Conservation (phyloP, 2,113 vertebrate species). For the Mesocricetus auratus region DNA sequence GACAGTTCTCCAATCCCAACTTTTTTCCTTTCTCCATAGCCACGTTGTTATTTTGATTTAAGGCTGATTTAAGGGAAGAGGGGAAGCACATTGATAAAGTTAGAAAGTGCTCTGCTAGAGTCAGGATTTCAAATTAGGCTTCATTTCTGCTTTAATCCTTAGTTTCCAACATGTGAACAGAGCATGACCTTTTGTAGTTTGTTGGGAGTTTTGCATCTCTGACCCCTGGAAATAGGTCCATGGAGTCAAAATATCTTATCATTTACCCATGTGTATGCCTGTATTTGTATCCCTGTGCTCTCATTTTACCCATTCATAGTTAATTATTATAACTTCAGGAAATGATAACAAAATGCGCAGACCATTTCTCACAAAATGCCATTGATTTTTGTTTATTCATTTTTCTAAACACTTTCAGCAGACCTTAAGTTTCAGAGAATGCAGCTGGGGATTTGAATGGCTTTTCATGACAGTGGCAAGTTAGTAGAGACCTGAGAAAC, state of each 20-base stretch:
- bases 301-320: not conserved
- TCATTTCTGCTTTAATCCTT: not conserved
- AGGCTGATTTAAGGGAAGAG: too few species aligned
- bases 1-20: too few species aligned
- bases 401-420: not conserved
- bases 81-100: too few species aligned
- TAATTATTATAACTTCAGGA: not conserved
- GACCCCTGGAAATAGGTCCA: not conserved
- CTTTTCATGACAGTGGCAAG: not conserved
- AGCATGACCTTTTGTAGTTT: too few species aligned
- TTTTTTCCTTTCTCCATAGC: not conserved
- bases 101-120: not conserved
- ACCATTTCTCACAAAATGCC: not conserved
- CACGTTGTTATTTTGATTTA: not conserved
- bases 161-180: not conserved
- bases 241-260: not conserved
- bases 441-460: not conserved
- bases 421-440: not conserved
- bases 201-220: not conserved
- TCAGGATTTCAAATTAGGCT: not conserved
- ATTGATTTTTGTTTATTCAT: not conserved
- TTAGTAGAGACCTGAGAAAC: not conserved
- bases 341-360: not conserved
- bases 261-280: not conserved
- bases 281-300: too few species aligned